phyloP scores from a whole-genome alignment of 2,113 vertebrate genomes.

The Thryonomys swinderianus region DNA sequence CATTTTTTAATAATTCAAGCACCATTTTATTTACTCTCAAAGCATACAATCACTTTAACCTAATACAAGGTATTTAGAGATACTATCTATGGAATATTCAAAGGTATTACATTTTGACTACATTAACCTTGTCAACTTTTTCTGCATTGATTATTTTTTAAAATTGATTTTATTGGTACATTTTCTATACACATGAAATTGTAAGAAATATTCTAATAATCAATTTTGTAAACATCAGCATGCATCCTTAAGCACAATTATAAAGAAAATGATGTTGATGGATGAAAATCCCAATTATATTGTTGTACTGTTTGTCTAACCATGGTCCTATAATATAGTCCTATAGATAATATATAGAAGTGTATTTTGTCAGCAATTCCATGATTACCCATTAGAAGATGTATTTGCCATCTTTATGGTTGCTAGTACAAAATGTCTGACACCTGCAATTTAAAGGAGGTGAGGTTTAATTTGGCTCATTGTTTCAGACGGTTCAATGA shows the following conservation, averaged over 20 bases:
- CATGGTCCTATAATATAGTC: background rate
- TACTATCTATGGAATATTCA: no score
- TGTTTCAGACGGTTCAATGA: background rate
- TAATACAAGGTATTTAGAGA: no score
- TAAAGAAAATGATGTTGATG: background rate
- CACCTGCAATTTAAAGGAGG: background rate
- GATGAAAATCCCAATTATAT: background rate
- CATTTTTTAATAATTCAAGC: background rate
- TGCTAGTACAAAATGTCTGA: background rate
- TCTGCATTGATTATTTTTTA: no score
- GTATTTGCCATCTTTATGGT: background rate
- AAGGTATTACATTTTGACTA: no score
- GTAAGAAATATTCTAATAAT: no score
- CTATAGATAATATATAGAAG: constrained; percentile 2
- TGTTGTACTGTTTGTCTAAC: background rate
- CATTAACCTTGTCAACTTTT: no score
- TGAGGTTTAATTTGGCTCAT: background rate
- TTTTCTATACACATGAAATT: no score
- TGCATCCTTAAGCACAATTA: no score
- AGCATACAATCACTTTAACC: no score
- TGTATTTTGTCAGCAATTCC: background rate
- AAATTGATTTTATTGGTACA: no score
- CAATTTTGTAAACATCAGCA: no score
- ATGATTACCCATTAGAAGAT: background rate
- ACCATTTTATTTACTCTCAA: no score